A percentile compares a stretch with the other conserved stretches of the same genome.
These are phyloP conservation scores for Phoebastria nigripes DNA, from an alignment of 2,797 vertebrate genomes.

Conservation along the genomic window DNA sequence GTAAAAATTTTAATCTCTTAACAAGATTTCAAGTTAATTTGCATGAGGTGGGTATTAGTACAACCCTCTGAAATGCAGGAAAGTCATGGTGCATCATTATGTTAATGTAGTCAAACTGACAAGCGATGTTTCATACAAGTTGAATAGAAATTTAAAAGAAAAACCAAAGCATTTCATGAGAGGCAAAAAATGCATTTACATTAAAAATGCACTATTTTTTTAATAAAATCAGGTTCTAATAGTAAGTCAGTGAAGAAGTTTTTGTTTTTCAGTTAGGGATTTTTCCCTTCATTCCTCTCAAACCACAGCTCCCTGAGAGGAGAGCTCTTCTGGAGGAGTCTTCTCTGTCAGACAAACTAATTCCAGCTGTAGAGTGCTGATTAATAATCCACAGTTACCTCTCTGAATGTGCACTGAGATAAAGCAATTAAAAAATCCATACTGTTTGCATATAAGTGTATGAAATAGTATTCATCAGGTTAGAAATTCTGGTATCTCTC, in stretches of 20 bases:
- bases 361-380: neutral
- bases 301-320: neutral
- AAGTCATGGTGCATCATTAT: neutral
- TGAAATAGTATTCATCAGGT: neutral
- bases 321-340: neutral
- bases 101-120: neutral
- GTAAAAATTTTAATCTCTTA: neutral
- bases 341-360: neutral
- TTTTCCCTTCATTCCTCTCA: neutral
- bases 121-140: neutral
- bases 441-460: neutral
- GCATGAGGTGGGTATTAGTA: neutral
- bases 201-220: neutral
- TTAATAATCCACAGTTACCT: neutral
- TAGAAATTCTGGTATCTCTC: neutral
- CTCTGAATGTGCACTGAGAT: neutral
- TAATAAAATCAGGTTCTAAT: neutral
- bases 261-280: accelerated
- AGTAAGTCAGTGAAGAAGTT: neutral
- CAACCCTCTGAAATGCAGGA: neutral
- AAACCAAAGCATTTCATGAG: accelerated
- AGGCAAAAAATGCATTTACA: neutral
- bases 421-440: neutral
- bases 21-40: neutral
- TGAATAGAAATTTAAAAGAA: neutral